phyloP scores from a whole-genome alignment of 2,113 vertebrate genomes.

The Rhegmatorhina hoffmannsi region DNA sequence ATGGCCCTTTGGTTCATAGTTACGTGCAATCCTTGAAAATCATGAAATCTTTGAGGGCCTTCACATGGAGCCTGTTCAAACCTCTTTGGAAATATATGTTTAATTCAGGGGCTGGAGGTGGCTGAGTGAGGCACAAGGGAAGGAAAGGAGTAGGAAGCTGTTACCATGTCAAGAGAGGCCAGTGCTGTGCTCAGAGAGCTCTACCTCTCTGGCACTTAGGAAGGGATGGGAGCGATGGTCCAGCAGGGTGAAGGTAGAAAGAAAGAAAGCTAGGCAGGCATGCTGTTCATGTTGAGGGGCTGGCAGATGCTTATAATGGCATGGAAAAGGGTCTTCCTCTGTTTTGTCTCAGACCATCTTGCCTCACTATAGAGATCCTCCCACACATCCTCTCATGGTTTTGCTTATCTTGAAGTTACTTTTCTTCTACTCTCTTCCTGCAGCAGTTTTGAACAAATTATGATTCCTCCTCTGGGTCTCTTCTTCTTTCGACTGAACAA shows the following conservation, averaged over 20 bases:
- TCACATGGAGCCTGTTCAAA: neutral
- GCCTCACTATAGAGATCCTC: neutral
- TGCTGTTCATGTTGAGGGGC: neutral
- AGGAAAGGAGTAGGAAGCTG: neutral
- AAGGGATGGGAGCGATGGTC: neutral
- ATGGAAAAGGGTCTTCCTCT: neutral
- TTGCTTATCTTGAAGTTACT: neutral
- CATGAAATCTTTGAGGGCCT: neutral
- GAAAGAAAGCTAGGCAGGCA: neutral
- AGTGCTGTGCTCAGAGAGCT: neutral
- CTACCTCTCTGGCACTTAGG: accelerated
- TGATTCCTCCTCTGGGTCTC: neutral
- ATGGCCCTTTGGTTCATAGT: neutral
- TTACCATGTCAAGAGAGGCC: neutral
- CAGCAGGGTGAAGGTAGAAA: neutral
- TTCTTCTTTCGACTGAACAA: neutral
- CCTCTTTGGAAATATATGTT: neutral
- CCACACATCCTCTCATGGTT: neutral
- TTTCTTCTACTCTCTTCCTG: neutral
- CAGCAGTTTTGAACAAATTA: neutral
- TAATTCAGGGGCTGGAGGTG: accelerated
- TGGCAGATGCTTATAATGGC: neutral
- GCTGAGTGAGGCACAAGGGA: neutral
- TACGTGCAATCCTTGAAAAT: neutral
- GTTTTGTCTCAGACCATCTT: neutral